Base-by-base conservation (phyloP, 2,888 invertebrate genomes). In the Cantharis nigra region DNA sequence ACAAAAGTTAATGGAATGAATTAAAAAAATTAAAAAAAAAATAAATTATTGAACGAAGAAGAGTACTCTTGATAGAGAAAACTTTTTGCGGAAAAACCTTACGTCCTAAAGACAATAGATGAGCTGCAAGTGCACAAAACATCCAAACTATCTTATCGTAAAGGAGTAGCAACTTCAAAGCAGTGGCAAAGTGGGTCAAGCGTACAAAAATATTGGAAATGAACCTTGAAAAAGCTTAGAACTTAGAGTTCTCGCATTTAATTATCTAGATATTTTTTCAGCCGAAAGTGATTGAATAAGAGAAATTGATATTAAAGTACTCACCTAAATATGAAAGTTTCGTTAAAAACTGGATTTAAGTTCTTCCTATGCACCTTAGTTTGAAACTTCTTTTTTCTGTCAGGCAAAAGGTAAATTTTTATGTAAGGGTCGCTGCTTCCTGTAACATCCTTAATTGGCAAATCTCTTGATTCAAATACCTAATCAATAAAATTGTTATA, bases 371-470 rank as follows among this genome's bases (percentile, higher is more conserved):
- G 95, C 3, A 95, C 94, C 87, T 96, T 95, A 3, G 96, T 96
- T 87, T 96, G 95, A 87, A 93, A 95, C 87, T 96, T 96, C 89
- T 95, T 95, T 88, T 96, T 95, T 81, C 96, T 90, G 84, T 96
- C 96, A 0, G 96, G 96, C 13, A 96, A 89, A 0, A 96, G 91
- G 86, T 95, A 95, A 72, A 96, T 92, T 89, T 96, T 96, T 81
- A 96, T 94, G 88, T 97, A 97, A 0, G 97, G 96, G 87, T 97
- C 96, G 79, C 95, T 95, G 86, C 95, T 95, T 9, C 95, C 95
- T 0, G 94, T 93, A 78, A 95, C 94, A 83, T 96, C 96, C 87
- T 95, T 95, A 76, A 95, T 92, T 0, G 96, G 96, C n/a, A 96
- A 90, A 84, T 95, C 94, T 67, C 93, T 92, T 0, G 94, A 94